Conservation (phyloP, 1,140 invertebrate species). For the Pollicipes pollicipes region DNA sequence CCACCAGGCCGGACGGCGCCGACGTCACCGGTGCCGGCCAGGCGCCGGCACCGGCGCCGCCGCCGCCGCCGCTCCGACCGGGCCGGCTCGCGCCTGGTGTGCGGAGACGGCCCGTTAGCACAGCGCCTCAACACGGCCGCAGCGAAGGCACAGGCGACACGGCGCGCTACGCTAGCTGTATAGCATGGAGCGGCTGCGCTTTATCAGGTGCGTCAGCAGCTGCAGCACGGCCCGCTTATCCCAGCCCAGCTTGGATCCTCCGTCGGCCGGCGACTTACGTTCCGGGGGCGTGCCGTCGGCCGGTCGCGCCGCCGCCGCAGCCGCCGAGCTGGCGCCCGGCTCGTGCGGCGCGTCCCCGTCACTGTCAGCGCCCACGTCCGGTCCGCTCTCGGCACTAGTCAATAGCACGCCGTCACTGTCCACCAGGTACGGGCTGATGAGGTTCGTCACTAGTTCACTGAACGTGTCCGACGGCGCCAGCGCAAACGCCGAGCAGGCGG, state of each 20-base stretch:
- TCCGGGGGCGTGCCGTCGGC: neutral
- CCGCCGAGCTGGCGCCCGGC: neutral
- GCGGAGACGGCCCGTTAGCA: constrained; percentile 6
- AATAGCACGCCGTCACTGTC: neutral
- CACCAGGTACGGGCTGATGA: neutral
- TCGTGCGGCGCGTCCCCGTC: neutral
- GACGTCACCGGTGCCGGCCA: neutral
- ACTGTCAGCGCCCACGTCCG: neutral
- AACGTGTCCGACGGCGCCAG: constrained; percentile 3
- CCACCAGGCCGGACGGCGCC: neutral
- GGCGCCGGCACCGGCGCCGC: constrained; percentile 5
- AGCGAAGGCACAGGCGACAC: too few species aligned
- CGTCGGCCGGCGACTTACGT: neutral
- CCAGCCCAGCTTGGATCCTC: neutral
- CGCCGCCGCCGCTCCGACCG: constrained; percentile 7
- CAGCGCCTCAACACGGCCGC: too few species aligned
- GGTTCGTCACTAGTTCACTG: constrained; percentile 10
- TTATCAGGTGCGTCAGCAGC: too few species aligned
- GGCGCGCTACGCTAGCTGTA: too few species aligned
- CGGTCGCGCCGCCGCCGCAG: neutral
- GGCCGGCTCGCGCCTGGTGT: constrained; percentile 7
- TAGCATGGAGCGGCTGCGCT: too few species aligned
- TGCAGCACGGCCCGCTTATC: too few species aligned
- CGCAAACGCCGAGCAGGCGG: constrained; percentile 6
- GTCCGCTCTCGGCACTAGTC: neutral